Base-by-base conservation (phyloP, 64 coral and sea anemone species). In the Catalaphyllia jardinei region DNA sequence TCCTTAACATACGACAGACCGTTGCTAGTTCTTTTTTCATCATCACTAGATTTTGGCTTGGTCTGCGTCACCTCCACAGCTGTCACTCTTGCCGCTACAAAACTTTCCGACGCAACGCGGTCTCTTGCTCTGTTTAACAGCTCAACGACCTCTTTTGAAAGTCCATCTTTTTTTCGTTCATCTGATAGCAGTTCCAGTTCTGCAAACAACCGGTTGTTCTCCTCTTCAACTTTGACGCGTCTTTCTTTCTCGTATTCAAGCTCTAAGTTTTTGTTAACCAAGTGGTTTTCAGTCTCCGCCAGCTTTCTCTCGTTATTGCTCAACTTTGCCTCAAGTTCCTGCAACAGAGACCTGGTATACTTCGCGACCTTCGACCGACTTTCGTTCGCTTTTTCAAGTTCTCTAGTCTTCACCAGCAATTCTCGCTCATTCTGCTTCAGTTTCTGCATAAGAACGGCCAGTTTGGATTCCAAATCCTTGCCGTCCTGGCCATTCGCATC, bases 301-400 rank as follows among this genome's bases (percentile, higher is more conserved):
- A 99, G 85, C 25, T 93, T 95, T 57, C 86, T 85, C 83, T 99
- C 94, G 77, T 93, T 93, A 46, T 88, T 93, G 60, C 91, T 93
- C 31, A 99, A 74, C 55, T 99, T 99, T 79, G 87, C 78, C 87
- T 99, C 97, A 1, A 99, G 91, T 62, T 99, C 97, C 27, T 95
- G 90, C 60, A 99, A 93, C 31, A 99, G 88, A 0, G 97, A 95
- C 14, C 97, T 75, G 10, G 97, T 99, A 57, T 99, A 95, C 51
- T 99, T 99, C 33, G 97, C 97, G 17, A 99, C 97, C 63, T 99
- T 99, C 67, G 94, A 91, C 11, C 97, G 97, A 79, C 94, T 99
- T 80, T 99, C 97, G 52, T 99, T 99, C 39, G 97, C 97, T 79
- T 95, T 95, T 63, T 99, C 97, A 7, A 99, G 91, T 75, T 99